phyloP scores from a whole-genome alignment of 2,797 vertebrate genomes.

The Borostomias antarcticus region DNA sequence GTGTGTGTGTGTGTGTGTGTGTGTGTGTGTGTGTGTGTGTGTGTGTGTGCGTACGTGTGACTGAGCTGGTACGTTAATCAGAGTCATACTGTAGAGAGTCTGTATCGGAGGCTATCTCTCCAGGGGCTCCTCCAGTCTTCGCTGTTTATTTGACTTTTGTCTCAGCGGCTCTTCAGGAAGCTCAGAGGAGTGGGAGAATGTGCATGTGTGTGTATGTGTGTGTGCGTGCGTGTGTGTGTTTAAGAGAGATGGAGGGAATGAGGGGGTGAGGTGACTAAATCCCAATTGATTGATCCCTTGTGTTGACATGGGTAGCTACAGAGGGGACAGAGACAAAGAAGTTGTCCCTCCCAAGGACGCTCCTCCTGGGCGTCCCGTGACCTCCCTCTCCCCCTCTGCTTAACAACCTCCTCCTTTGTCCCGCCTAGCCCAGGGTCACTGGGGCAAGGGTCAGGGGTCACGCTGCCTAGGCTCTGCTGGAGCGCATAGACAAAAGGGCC shows the following conservation, averaged over 20 bases:
- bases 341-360: not conserved
- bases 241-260: not conserved
- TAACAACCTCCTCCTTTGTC: conserved; percentile 23
- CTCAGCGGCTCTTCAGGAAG: not conserved
- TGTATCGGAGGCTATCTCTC: not conserved
- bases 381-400: conserved; percentile 8
- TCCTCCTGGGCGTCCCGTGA: not conserved
- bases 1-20: not conserved
- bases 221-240: not conserved
- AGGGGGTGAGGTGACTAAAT: not conserved
- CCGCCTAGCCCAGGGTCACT: conserved; percentile 11
- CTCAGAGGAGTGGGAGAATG: not conserved
- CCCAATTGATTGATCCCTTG: not conserved
- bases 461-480: conserved; percentile 28
- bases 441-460: conserved; percentile 35
- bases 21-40: not conserved
- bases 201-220: not conserved
- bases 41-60: not conserved
- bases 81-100: not conserved
- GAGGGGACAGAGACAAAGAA: conserved; percentile 1
- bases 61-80: not conserved
- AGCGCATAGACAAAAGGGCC: conserved; percentile 17
- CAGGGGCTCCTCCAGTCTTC: not conserved
- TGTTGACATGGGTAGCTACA: conserved; percentile 1
- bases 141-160: not conserved